A percentile compares a stretch with the other conserved stretches of the same genome.
Conservation (phyloP, 2,113 vertebrate genomes). For the Daubentonia madagascariensis region DNA sequence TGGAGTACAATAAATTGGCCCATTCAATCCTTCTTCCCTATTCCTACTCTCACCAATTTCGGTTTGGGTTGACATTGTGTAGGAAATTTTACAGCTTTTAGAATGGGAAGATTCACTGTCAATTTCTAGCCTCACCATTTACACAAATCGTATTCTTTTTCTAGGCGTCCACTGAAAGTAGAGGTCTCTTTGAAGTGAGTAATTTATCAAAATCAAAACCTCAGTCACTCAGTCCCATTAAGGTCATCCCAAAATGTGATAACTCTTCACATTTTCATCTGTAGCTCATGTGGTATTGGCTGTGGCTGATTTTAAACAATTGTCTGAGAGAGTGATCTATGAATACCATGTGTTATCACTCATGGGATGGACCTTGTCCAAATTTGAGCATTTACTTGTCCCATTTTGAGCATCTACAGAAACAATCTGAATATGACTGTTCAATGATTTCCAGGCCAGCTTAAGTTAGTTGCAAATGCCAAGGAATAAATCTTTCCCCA, state of each 20-base stretch:
- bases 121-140: not conserved
- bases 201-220: constrained; percentile 53
- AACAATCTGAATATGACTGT: not conserved
- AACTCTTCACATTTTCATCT: constrained; percentile 15
- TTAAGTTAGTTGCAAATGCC: not conserved
- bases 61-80: not conserved
- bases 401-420: not conserved
- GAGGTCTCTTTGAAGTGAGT: constrained; percentile 24
- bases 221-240: not conserved
- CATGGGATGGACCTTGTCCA: not conserved
- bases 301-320: not conserved
- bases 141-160: not conserved
- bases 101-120: not conserved
- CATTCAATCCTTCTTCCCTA: not conserved
- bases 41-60: not conserved
- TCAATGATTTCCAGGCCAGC: not conserved
- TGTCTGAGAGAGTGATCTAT: not conserved
- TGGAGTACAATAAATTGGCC: not conserved
- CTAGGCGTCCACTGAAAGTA: not conserved
- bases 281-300: not conserved
- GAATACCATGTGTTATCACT: not conserved
- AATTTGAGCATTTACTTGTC: not conserved
- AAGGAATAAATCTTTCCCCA: not conserved
- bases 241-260: constrained; percentile 27
- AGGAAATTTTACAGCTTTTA: not conserved